Evolutionary conservation across 92 coral and sea anemone genomes (phyloP).

Genomic region (Heteractis magnifica): DNA sequence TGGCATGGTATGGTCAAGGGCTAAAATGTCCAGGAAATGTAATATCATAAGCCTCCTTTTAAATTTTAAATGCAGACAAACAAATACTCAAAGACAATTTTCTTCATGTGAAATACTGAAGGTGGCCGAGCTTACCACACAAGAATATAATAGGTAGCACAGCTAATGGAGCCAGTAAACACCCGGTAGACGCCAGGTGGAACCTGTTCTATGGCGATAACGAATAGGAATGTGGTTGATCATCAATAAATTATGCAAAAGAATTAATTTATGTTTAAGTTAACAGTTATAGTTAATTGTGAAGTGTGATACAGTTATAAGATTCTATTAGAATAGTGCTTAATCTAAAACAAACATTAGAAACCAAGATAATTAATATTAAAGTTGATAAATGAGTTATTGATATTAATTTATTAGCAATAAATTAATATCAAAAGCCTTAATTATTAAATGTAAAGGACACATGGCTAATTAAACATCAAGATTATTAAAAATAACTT

Average conservation of each 20-base stretch:
- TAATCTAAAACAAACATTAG: too few species aligned
- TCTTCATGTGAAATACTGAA: background rate
- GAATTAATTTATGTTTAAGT: background rate
- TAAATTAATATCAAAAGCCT: too few species aligned
- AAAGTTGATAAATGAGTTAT: too few species aligned
- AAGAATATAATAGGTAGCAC: constrained; percentile 6
- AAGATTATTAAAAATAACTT: too few species aligned
- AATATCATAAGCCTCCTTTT: background rate
- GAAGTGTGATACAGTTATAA: background rate
- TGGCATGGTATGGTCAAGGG: background rate
- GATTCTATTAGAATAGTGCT: too few species aligned
- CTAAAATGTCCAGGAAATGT: background rate
- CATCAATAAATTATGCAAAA: constrained; percentile 11
- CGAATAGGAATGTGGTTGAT: background rate
- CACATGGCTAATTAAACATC: too few species aligned
- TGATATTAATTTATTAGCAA: too few species aligned
- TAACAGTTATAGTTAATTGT: background rate
- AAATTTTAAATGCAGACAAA: background rate
- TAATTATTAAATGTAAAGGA: too few species aligned
- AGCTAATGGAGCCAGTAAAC: background rate
- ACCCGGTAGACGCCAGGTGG: constrained; percentile 17
- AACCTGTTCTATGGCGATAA: constrained; percentile 11
- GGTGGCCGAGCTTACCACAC: constrained; percentile 8
- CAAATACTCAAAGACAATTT: background rate
- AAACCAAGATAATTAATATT: too few species aligned